Percentiles rank a stretch among this genome's conserved stretches.
Conservation (phyloP, 2,888 invertebrate genomes). For the Agrenia bidenticulata region DNA sequence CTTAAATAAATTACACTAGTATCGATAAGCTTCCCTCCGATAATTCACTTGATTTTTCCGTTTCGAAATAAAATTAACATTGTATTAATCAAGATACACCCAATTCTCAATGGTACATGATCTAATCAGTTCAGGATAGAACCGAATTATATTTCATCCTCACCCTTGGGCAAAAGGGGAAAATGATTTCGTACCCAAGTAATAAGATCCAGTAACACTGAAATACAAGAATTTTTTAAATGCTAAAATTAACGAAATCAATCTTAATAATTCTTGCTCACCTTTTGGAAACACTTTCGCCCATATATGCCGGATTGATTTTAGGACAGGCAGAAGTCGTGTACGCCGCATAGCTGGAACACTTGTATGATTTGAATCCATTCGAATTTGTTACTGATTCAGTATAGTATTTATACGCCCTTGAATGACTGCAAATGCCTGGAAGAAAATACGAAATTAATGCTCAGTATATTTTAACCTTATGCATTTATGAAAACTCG, state of each 20-base stretch:
- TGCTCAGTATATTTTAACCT: too few species aligned
- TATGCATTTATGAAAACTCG: too few species aligned
- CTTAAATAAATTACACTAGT: too few species aligned
- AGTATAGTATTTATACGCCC: conserved; percentile 16
- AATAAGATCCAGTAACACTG: not conserved
- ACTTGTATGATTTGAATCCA: conserved; percentile 12
- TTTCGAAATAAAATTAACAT: too few species aligned
- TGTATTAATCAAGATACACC: too few species aligned
- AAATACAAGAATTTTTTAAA: not conserved
- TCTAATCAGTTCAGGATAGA: too few species aligned
- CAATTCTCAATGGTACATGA: too few species aligned
- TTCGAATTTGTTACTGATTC: conserved; percentile 11
- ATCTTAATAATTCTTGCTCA: not conserved
- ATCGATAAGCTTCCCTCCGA: too few species aligned
- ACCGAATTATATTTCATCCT: not conserved
- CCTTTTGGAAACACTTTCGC: conserved; percentile 1
- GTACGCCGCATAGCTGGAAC: not conserved
- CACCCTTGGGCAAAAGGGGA: conserved; percentile 3
- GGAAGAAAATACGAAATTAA: not conserved
- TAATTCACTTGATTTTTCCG: too few species aligned
- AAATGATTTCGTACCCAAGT: not conserved
- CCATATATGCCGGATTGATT: conserved; percentile 4
- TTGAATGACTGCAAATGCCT: conserved; percentile 12
- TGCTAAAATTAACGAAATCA: too few species aligned
- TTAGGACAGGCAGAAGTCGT: not conserved